Evolutionary conservation across 2,888 invertebrate genomes (phyloP).

Genomic region (Meta bourneti): DNA sequence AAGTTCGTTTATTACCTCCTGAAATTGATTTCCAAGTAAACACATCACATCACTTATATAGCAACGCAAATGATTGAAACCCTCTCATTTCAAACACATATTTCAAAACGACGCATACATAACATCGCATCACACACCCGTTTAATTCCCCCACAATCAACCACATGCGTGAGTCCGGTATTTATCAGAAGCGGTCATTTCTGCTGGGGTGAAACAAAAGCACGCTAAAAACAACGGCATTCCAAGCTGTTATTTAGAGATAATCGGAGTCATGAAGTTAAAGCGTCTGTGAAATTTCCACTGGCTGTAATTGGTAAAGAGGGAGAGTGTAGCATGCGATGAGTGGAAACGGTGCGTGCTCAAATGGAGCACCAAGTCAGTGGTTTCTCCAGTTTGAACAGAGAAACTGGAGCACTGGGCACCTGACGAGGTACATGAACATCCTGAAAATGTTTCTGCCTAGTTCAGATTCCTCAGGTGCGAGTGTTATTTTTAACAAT

Average conservation of each 20-base stretch:
- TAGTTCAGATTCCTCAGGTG: neutral
- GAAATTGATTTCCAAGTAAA: no score
- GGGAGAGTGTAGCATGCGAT: slow-evolving; percentile 26
- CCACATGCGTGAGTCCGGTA: neutral
- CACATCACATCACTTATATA: no score
- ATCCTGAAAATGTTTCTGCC: neutral
- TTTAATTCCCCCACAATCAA: neutral
- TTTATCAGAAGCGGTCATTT: neutral
- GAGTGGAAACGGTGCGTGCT: slow-evolving; percentile 35
- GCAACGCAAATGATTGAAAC: no score
- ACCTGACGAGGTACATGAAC: neutral
- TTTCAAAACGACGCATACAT: neutral
- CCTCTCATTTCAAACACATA: neutral
- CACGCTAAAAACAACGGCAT: neutral
- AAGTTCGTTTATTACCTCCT: no score
- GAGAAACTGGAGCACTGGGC: slow-evolving; percentile 21
- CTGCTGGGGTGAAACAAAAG: no score
- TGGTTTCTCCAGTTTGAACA: slow-evolving; percentile 1
- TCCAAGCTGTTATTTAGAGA: neutral
- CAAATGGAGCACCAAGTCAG: slow-evolving; percentile 40
- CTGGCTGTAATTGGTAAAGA: neutral
- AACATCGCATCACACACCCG: neutral
- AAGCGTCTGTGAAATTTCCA: neutral
- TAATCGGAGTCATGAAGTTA: neutral
- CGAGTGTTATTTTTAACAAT: neutral